Percentiles rank a stretch among this genome's conserved stretches.
phyloP scores from a whole-genome alignment of 2,888 invertebrate genomes.

The Serrognathus titanus region DNA sequence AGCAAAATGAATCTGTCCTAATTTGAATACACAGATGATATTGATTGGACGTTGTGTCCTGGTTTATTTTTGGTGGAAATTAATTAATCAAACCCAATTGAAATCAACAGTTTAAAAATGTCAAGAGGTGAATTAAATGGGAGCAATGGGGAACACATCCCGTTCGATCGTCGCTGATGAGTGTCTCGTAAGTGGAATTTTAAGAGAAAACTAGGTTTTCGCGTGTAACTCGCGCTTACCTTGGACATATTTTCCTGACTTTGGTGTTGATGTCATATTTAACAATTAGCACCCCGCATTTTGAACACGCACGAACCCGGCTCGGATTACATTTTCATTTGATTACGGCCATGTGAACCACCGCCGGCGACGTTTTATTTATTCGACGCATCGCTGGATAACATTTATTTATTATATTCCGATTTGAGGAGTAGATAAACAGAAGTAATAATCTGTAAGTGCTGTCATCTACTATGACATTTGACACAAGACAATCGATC shows the following conservation, averaged over 20 bases:
- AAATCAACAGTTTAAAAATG: not conserved
- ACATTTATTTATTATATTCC: not conserved
- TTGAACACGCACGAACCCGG: slow-evolving; percentile 2
- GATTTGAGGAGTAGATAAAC: slow-evolving; percentile 15
- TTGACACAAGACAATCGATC: slow-evolving; percentile 31
- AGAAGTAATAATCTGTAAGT: slow-evolving; percentile 25
- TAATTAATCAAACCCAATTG: no score
- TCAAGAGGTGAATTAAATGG: not conserved
- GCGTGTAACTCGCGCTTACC: slow-evolving; percentile 37
- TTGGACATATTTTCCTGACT: slow-evolving; percentile 49
- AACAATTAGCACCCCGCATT: slow-evolving; percentile 25
- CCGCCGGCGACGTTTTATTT: not conserved
- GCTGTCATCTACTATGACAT: slow-evolving; percentile 34
- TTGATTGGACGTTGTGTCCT: no score
- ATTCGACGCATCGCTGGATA: not conserved
- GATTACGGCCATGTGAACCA: slow-evolving; percentile 4
- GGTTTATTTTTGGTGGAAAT: no score
- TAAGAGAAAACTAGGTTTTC: no score
- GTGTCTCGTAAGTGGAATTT: no score
- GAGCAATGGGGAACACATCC: not conserved
- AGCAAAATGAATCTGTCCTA: no score
- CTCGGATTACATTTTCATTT: slow-evolving; percentile 11
- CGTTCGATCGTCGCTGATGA: not conserved
- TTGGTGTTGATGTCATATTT: slow-evolving; percentile 50
- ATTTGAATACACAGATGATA: no score